phyloP scores from a whole-genome alignment of 1,140 invertebrate species.

The Oreohelix idahoensis region DNA sequence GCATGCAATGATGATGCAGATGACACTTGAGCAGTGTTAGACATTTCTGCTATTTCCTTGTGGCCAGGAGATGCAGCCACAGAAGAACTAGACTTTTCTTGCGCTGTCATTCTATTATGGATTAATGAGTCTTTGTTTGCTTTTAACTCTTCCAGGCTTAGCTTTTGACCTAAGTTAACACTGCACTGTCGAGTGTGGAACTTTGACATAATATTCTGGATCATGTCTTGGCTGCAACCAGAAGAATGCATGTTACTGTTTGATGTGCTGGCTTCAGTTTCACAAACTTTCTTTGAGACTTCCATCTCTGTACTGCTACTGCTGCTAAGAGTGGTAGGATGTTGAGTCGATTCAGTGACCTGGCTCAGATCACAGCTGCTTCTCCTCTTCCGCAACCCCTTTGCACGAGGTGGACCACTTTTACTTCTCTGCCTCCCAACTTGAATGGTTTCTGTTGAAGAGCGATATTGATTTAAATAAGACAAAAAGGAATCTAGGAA shows the following conservation, averaged over 20 bases:
- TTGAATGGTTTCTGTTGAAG: background rate
- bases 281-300: background rate
- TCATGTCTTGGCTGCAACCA: background rate
- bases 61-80: too few species aligned
- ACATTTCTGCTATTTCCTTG: too few species aligned
- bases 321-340: background rate
- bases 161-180: conserved; percentile 30
- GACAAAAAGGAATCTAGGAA: conserved; percentile 39
- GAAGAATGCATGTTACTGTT: background rate
- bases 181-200: conserved; percentile 22
- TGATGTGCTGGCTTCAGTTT: background rate
- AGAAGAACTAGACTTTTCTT: background rate
- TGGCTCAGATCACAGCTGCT: background rate
- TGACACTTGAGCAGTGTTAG: too few species aligned
- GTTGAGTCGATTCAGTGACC: background rate
- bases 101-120: background rate
- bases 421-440: background rate
- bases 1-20: too few species aligned
- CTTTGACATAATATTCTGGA: background rate
- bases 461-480: conserved; percentile 1
- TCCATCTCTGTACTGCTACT: background rate
- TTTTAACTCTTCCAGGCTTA: background rate
- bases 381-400: background rate
- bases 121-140: background rate
- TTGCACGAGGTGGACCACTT: background rate